A percentile compares a stretch with the other conserved stretches of the same genome.
Evolutionary conservation across 2,797 vertebrate species (phyloP).

Genomic region (Anisognathus igniventris): DNA sequence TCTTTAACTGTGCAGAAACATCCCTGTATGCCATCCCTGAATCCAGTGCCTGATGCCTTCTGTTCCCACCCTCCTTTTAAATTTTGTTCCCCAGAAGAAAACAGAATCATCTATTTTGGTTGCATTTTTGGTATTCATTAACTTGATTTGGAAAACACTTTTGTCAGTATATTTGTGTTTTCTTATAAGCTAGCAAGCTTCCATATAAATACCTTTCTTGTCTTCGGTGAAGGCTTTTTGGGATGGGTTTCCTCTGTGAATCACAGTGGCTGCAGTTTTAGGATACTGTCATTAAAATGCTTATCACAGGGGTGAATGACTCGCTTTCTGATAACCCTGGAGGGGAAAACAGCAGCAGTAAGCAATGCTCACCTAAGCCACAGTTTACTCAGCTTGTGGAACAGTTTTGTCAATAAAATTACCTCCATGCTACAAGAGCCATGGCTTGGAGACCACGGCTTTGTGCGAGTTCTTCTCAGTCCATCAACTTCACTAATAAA

Average conservation of each 20-base stretch:
- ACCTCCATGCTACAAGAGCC: background rate
- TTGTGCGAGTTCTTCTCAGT: background rate
- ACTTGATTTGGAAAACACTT: background rate
- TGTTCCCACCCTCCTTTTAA: background rate
- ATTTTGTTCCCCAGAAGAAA: background rate
- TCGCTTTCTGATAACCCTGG: background rate
- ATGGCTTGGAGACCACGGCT: background rate
- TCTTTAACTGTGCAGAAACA: constrained; percentile 36
- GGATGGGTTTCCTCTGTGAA: background rate
- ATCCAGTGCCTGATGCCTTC: background rate
- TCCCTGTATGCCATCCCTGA: background rate
- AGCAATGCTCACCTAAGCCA: background rate
- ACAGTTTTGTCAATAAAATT: background rate
- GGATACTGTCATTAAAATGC: background rate
- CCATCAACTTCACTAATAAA: background rate
- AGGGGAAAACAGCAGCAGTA: background rate
- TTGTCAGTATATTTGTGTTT: background rate
- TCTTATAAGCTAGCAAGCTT: background rate
- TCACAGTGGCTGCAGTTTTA: background rate
- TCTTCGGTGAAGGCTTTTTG: background rate
- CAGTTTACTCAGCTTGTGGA: background rate
- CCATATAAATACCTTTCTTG: background rate
- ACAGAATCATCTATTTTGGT: background rate
- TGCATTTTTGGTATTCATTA: background rate
- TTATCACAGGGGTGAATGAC: background rate